Percentiles rank a stretch among this genome's conserved stretches.
phyloP scores from a whole-genome alignment of 2,113 vertebrate species.

The Esox niger region DNA sequence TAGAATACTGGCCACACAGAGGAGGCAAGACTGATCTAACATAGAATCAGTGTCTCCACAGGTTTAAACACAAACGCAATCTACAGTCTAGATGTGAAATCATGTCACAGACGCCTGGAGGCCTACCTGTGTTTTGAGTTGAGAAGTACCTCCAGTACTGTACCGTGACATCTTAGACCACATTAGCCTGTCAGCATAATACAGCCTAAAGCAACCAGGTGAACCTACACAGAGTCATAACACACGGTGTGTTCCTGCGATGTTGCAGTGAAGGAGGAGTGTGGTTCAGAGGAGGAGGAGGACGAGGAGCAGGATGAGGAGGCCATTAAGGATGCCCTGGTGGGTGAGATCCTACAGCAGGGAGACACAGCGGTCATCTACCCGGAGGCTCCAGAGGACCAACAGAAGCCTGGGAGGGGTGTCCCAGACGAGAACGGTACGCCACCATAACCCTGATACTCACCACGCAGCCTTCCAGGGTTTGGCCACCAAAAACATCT shows the following conservation, averaged over 20 bases:
- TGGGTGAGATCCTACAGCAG: slow-evolving; percentile 89
- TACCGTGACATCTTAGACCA: not conserved
- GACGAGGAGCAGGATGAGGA: slow-evolving; percentile 72
- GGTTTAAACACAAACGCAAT: no score
- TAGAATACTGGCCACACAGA: not conserved
- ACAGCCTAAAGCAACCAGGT: not conserved
- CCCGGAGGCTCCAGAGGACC: slow-evolving; percentile 87
- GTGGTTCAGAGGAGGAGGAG: slow-evolving; percentile 85
- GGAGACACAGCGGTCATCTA: slow-evolving; percentile 87
- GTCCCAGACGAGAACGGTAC: slow-evolving; percentile 94
- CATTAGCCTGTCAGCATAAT: not conserved
- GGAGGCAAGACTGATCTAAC: not conserved
- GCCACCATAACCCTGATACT: not conserved
- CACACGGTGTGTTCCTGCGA: slow-evolving; percentile 6
- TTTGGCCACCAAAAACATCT: no score
- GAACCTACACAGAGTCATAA: slow-evolving; percentile 3
- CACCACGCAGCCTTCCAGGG: not conserved
- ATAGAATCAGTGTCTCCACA: no score
- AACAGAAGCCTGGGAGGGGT: slow-evolving; percentile 83
- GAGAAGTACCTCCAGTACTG: no score
- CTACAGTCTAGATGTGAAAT: no score
- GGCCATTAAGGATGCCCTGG: slow-evolving; percentile 80
- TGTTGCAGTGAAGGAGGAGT: slow-evolving; percentile 81
- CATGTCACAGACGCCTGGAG: no score
- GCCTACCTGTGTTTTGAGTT: no score